These are phyloP conservation scores for Cydia strobilella DNA, from an alignment of 1,140 invertebrate species.

Conservation along the genomic window DNA sequence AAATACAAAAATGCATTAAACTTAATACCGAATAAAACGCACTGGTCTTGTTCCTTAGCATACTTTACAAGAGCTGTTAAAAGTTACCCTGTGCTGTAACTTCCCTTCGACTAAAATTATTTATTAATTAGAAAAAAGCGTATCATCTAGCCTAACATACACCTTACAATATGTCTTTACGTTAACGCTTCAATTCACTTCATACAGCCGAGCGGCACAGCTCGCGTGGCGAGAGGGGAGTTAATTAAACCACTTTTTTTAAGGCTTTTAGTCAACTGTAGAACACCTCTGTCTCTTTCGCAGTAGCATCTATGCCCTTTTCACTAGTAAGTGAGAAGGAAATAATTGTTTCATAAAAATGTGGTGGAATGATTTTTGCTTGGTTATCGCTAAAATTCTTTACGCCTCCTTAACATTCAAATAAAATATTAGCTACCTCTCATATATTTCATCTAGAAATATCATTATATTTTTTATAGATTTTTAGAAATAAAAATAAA, in stretches of 20 bases:
- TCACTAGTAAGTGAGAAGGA: too few relatives aligned
- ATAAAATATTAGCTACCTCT: too few relatives aligned
- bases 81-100: constrained; percentile 51
- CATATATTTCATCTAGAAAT: too few relatives aligned
- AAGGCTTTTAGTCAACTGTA: background rate
- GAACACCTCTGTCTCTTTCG: too few relatives aligned
- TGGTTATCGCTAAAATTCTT: too few relatives aligned
- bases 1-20: background rate
- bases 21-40: constrained; percentile 22
- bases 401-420: too few relatives aligned
- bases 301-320: too few relatives aligned
- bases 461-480: too few relatives aligned
- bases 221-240: background rate
- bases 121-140: constrained; percentile 44
- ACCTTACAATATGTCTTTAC: constrained; percentile 42
- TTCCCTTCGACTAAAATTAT: constrained; percentile 35
- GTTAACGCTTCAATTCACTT: constrained; percentile 41
- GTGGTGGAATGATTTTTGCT: too few relatives aligned
- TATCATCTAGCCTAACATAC: constrained; percentile 50
- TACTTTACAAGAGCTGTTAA: constrained; percentile 34
- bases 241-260: background rate
- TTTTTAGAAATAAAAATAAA: too few relatives aligned
- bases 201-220: constrained; percentile 27
- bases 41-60: constrained; percentile 38
- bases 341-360: too few relatives aligned